Base-by-base conservation (phyloP, 2,888 invertebrate species). In the Melanophora roralis region DNA sequence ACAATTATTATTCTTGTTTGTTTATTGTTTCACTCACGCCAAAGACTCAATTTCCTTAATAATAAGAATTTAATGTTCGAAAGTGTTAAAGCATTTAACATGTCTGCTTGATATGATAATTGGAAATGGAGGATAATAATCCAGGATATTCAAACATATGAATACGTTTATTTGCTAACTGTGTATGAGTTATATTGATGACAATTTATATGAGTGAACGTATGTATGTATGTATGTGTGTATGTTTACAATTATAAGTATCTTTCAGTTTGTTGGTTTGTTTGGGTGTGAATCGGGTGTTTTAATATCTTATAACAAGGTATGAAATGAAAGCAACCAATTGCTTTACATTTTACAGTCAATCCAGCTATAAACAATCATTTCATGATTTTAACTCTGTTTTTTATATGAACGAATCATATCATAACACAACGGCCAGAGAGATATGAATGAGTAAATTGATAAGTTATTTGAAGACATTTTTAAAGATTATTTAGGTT, bases 31-130 rank as follows among this genome's bases (percentile, higher is more conserved):
- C 43, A 55, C 34, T 49, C 49, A 43, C 49, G 34, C 49, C 51
- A 49, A 64, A 12, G 55, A 55, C 40, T 51, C 38, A 23, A 62
- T 68, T 64, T 76, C 62, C 72, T 80, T 76, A 71, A 72, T 76
- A 80, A 80, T 80, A 80, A 80, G 80, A 80, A 76, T 77, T 80
- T 80, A 80, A 76, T 80, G 72, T 76, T 72, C 57, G 68, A 72
- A 80, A 80, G 80, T 80, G 80, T 76, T 76, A 80, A 80, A 80
- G 76, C 80, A 80, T 80, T 80, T 76, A 76, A 80, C 62, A 80
- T 76, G 76, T 80, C 80, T 80, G 72, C 68, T 64, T 72, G 75
- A 80, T 80, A 80, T 76, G 80, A 80, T 80, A 80, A 80, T 80
- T 80, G 80, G 80, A 76, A 76, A 76, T 76, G 76, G 76, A 76